These are phyloP conservation scores for Corvus hawaiiensis DNA, from an alignment of 2,113 vertebrate species.

Conservation along the genomic window DNA sequence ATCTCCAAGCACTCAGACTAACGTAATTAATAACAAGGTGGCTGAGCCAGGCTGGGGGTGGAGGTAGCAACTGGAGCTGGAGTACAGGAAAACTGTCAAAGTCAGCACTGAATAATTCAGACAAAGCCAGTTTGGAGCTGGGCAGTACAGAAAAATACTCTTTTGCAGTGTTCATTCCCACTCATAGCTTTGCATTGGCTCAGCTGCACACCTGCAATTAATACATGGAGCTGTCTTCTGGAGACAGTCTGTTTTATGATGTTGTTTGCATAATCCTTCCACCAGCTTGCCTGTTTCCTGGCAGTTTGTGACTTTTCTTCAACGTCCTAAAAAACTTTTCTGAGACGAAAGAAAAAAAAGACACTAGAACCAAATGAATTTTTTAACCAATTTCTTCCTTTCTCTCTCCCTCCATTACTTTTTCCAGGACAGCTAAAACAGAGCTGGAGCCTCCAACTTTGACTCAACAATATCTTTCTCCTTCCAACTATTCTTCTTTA, in stretches of 20 bases:
- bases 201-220: constrained; percentile 50
- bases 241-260: not conserved
- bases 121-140: not conserved
- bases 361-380: not conserved
- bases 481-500: constrained; percentile 38
- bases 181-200: constrained; percentile 6
- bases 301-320: constrained; percentile 54
- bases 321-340: constrained; percentile 42
- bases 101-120: not conserved
- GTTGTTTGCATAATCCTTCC: constrained; percentile 25
- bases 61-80: not conserved
- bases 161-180: not conserved
- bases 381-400: not conserved
- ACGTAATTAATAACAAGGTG: not conserved
- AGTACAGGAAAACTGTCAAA: not conserved
- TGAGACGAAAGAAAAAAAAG: not conserved
- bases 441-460: constrained; percentile 8
- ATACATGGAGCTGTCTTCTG: constrained; percentile 12
- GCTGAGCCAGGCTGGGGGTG: not conserved
- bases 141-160: not conserved
- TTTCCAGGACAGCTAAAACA: not conserved
- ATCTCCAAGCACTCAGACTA: not conserved
- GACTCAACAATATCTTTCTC: constrained; percentile 26
- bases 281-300: constrained; percentile 18
- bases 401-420: not conserved